Conservation (phyloP, 2,888 invertebrate genomes). For the Thecophora atra region DNA sequence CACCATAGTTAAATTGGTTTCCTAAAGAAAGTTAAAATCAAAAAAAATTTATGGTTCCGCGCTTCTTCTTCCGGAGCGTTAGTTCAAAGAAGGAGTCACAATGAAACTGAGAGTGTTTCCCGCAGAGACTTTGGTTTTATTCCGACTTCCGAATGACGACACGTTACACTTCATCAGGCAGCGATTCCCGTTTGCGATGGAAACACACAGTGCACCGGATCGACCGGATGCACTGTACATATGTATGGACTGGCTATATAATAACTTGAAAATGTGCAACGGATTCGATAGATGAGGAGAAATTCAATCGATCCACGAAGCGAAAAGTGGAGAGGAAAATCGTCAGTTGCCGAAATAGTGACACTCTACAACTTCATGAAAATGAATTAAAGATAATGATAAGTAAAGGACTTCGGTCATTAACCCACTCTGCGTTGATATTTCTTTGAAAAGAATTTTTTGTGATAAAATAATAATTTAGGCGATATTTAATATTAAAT, state of each 20-base stretch:
- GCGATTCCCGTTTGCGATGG: neutral
- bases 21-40: neutral
- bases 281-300: neutral
- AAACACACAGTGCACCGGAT: constrained; percentile 28
- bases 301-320: neutral
- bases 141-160: constrained; percentile 57
- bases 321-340: neutral
- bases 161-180: neutral
- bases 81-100: constrained; percentile 52
- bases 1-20: neutral
- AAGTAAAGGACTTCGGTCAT: too few species aligned
- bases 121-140: constrained; percentile 60
- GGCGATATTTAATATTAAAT: too few species aligned
- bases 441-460: too few species aligned
- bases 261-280: neutral
- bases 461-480: too few species aligned
- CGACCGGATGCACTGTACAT: constrained; percentile 22
- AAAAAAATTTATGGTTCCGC: neutral
- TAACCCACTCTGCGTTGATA: too few species aligned
- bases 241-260: constrained; percentile 4
- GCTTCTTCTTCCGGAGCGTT: neutral
- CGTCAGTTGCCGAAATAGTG: too few species aligned
- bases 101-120: constrained; percentile 63
- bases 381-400: too few species aligned
- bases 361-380: too few species aligned